These are phyloP conservation scores for Asbolus verrucosus DNA, from an alignment of 1,140 invertebrate genomes.

Conservation along the genomic window DNA sequence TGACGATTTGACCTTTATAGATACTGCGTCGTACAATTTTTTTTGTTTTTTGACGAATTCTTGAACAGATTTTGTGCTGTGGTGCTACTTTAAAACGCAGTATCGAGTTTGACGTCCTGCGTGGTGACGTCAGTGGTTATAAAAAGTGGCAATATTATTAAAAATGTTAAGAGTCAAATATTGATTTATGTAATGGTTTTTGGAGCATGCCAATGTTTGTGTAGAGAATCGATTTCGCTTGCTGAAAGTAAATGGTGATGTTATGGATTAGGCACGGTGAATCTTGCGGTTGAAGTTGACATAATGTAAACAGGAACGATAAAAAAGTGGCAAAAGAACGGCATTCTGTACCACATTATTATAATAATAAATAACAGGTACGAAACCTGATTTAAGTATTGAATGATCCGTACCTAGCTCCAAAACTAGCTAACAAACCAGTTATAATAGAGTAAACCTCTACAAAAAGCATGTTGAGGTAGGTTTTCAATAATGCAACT, in stretches of 20 bases:
- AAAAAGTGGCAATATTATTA: too few relatives aligned
- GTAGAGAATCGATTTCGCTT: too few relatives aligned
- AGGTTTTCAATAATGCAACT: slow-evolving; percentile 56
- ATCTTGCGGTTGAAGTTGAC: slow-evolving; percentile 7
- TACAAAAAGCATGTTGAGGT: slow-evolving; percentile 58
- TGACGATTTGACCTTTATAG: too few relatives aligned
- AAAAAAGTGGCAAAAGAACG: slow-evolving; percentile 20
- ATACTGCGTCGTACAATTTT: too few relatives aligned
- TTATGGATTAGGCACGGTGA: not conserved
- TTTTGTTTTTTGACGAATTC: too few relatives aligned
- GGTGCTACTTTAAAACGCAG: not conserved
- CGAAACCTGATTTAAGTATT: slow-evolving; percentile 58
- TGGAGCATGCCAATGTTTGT: too few relatives aligned
- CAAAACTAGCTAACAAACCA: slow-evolving; percentile 57
- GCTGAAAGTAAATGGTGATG: too few relatives aligned
- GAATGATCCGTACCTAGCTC: slow-evolving; percentile 56
- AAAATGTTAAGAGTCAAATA: too few relatives aligned
- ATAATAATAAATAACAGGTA: slow-evolving; percentile 52
- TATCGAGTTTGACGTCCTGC: not conserved
- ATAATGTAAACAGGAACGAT: not conserved
- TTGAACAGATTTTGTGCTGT: too few relatives aligned
- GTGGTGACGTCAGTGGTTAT: not conserved
- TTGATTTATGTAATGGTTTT: too few relatives aligned
- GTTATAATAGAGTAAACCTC: slow-evolving; percentile 57
- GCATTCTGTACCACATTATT: slow-evolving; percentile 36